Evolutionary conservation across 2,113 vertebrate species (phyloP).

Genomic region (Meriones unguiculatus): DNA sequence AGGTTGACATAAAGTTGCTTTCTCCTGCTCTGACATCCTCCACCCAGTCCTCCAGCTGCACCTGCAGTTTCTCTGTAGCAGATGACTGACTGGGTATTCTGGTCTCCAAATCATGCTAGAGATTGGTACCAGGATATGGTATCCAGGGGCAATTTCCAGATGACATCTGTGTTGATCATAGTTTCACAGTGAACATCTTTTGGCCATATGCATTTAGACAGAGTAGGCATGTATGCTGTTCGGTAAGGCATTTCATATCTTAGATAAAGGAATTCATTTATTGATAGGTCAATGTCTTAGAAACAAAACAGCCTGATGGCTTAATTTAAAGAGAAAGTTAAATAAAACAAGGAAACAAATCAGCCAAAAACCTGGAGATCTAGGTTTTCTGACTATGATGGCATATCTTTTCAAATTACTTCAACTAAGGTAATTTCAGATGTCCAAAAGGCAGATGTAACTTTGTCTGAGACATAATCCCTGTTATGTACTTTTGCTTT

Average conservation of each 20-base stretch:
- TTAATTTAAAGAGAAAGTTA: not conserved
- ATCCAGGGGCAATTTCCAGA: not conserved
- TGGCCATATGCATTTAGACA: slow-evolving; percentile 4
- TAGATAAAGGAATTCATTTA: slow-evolving; percentile 38
- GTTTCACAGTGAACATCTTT: slow-evolving; percentile 17
- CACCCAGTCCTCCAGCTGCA: not conserved
- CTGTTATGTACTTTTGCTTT: not conserved
- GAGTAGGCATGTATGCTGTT: slow-evolving; percentile 2
- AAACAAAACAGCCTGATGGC: not conserved
- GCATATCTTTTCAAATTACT: slow-evolving; percentile 46
- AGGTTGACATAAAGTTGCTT: slow-evolving; percentile 20
- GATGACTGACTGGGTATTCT: not conserved
- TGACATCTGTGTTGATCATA: not conserved
- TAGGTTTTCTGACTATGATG: slow-evolving; percentile 29
- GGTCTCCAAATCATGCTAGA: not conserved
- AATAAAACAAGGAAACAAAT: slow-evolving; percentile 36
- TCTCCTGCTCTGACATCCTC: slow-evolving; percentile 28
- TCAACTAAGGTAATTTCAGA: slow-evolving; percentile 41
- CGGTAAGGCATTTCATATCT: slow-evolving; percentile 30
- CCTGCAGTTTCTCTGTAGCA: not conserved
- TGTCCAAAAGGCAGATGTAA: not conserved
- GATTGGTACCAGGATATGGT: not conserved
- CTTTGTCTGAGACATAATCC: not conserved
- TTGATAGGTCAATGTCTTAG: slow-evolving; percentile 44
- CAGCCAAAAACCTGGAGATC: not conserved